Evolutionary conservation across 2,797 vertebrate genomes (phyloP), one percentile per base, ranked within the genome.

Genomic region (Scarus forsteni): DNA sequence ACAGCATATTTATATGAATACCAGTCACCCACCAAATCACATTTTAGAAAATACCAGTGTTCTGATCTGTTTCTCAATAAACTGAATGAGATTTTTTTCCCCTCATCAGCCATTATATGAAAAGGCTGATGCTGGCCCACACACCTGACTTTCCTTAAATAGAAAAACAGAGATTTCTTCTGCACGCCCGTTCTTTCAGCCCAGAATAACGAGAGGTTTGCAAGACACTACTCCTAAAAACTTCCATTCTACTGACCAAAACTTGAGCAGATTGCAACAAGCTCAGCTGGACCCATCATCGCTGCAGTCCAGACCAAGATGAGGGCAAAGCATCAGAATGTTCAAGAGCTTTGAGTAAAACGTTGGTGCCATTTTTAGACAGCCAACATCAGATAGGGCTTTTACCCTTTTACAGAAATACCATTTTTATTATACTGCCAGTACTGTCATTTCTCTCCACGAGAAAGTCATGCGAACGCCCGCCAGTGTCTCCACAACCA

Each of bases 331-430:
- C 27, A 75, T 68, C 68, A 66, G 54, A 43, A 34, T 60, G 69
- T 76, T 73, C 6, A 9, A 83, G 55, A 18, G 54, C 64, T 74
- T 40, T 39, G 9, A 39, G 40, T 15, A 50, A 66, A 66, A 57
- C 10, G 36, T 34, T 0, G 10, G 50, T 70, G 52, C 46, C 39
- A 59, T 75, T 65, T 59, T 66, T 15, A 68, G 51, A 62, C 52
- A 50, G 75, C 66, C 66, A 68, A 65, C 60, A 71, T 57, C 9
- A 5, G 0, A 67, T 3, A 65, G 69, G 62, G 59, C 62, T 63
- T 65, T 75, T 71, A 71, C 27, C 62, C 55, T 75, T 64, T 80
- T 7, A 52, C 44, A 71, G 39, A 75, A 66, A 55, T 50, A 61
- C 55, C 40, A 58, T 67, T 75, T 75, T 73, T 46, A 58, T 50